Evolutionary conservation across 2,797 vertebrate genomes (phyloP).

Genomic region (Chrysocyon brachyurus): DNA sequence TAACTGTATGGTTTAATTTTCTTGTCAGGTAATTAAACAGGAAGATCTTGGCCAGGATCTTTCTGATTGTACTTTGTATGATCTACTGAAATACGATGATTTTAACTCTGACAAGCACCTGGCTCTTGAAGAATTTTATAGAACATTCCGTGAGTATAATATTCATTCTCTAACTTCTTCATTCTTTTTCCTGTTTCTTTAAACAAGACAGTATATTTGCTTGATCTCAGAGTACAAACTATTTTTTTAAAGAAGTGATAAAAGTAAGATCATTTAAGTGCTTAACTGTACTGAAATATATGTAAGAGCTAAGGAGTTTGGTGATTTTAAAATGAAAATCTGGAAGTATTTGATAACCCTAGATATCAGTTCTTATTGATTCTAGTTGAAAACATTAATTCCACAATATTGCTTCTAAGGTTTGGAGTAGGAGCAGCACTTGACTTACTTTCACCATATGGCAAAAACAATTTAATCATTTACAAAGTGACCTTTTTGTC

Average conservation of each 20-base stretch:
- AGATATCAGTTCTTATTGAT: not conserved
- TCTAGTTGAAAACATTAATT: not conserved
- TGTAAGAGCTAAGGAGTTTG: not conserved
- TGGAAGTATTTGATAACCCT: not conserved
- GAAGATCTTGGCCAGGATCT: slow-evolving; percentile 93
- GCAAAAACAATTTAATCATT: slow-evolving; percentile 19
- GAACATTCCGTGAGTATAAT: slow-evolving; percentile 94
- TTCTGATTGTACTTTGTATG: slow-evolving; percentile 94
- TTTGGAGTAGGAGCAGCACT: not conserved
- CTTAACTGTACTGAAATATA: not conserved
- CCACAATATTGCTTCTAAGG: not conserved
- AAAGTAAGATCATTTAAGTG: not conserved
- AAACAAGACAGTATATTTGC: not conserved
- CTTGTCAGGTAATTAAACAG: slow-evolving; percentile 94
- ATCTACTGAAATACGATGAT: slow-evolving; percentile 97
- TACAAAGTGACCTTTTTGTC: not conserved
- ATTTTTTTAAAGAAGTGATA: slow-evolving; percentile 22
- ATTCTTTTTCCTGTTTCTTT: slow-evolving; percentile 48
- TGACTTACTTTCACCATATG: not conserved
- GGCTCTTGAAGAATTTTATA: slow-evolving; percentile 95
- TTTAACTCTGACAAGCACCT: slow-evolving; percentile 94
- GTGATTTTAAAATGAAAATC: not conserved
- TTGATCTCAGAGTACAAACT: slow-evolving; percentile 48
- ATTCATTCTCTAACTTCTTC: not conserved
- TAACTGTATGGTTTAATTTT: slow-evolving; percentile 88